These are phyloP conservation scores for Aplocera efformata DNA, from an alignment of 2,888 invertebrate genomes.

Conservation along the genomic window DNA sequence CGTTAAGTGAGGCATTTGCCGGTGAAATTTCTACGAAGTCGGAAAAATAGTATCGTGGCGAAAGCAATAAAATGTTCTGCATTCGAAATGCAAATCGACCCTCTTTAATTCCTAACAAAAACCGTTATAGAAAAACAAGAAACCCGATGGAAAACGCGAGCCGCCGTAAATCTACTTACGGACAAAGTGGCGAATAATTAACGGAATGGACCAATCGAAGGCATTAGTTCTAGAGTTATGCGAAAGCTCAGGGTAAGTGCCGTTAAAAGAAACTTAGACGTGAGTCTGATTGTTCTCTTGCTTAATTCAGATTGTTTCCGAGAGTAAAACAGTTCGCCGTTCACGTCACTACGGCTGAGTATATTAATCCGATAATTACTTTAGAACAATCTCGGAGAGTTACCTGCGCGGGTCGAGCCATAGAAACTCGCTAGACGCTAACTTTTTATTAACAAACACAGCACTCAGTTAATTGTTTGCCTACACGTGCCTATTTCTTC, in stretches of 20 bases:
- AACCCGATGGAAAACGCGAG: conserved; percentile 51
- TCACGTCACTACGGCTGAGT: conserved; percentile 49
- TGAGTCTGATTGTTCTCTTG: conserved; percentile 71
- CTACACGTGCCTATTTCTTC: conserved; percentile 41
- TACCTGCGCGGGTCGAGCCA: conserved; percentile 48
- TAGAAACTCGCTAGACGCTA: conserved; percentile 54
- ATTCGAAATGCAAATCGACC: conserved; percentile 56
- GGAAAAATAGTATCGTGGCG: conserved; percentile 34
- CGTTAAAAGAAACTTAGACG: conserved; percentile 79
- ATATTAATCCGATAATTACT: conserved; percentile 79
- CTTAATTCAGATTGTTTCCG: conserved; percentile 77
- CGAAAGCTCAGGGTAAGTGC: conserved; percentile 68
- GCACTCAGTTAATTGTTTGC: conserved; percentile 58
- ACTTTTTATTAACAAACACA: conserved; percentile 68
- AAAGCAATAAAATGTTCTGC: conserved; percentile 43
- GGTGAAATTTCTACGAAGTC: conserved; percentile 24
- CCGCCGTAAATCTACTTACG: conserved; percentile 77
- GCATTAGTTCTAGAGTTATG: conserved; percentile 77
- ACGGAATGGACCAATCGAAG: conserved; percentile 78
- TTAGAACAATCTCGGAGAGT: conserved; percentile 73
- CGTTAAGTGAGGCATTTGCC: conserved; percentile 13
- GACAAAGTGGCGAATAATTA: conserved; percentile 80
- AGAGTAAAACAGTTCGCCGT: conserved; percentile 60
- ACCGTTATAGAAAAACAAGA: conserved; percentile 57
- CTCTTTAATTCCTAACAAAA: conserved; percentile 58